phyloP scores from a whole-genome alignment of 2,888 invertebrate genomes.

The Phengaris alcon region DNA sequence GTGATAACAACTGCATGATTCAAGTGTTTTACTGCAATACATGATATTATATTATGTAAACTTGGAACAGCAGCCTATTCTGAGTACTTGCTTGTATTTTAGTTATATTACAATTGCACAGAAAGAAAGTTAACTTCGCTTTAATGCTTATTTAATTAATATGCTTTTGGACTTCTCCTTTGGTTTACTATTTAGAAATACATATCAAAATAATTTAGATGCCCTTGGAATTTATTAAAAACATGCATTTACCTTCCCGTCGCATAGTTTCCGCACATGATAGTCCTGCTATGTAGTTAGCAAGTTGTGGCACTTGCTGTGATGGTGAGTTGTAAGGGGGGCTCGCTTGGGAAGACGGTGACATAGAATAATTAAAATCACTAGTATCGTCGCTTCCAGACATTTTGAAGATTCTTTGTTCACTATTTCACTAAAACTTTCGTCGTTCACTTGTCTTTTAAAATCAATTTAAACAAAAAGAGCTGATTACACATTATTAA shows the following conservation, averaged over 20 bases:
- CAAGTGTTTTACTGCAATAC: neutral
- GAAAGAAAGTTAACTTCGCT: too few relatives aligned
- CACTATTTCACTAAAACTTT: neutral
- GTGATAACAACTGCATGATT: neutral
- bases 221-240: neutral
- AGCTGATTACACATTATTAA: neutral
- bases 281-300: conserved; percentile 54
- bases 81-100: neutral
- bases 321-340: conserved; percentile 64
- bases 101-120: too few relatives aligned
- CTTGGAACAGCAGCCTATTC: neutral
- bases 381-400: conserved; percentile 61
- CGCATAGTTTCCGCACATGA: conserved; percentile 49
- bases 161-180: too few relatives aligned
- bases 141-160: too few relatives aligned
- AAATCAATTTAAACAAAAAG: neutral
- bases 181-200: too few relatives aligned
- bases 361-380: conserved; percentile 53
- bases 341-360: conserved; percentile 51
- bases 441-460: neutral
- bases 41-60: neutral
- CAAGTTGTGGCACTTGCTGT: conserved; percentile 63
- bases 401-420: conserved; percentile 36
- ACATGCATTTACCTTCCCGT: conserved; percentile 34
- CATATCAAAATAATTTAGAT: too few relatives aligned